Evolutionary conservation across 2,113 vertebrate species (phyloP).

Genomic region (Cnemophilus loriae): DNA sequence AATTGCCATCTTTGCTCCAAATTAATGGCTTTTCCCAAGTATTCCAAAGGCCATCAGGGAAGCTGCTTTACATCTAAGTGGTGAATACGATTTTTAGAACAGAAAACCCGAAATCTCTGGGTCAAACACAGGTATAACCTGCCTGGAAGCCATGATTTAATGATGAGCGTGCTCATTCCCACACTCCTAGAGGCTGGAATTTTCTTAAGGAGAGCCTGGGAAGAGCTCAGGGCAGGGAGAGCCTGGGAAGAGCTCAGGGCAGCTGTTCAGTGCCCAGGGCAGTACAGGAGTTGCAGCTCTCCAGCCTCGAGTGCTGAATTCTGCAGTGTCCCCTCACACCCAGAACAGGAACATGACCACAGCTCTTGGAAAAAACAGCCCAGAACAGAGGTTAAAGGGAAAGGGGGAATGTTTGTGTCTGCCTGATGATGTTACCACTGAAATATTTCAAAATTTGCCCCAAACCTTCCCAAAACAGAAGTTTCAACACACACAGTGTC

Average conservation of each 20-base stretch:
- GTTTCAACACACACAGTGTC: neutral
- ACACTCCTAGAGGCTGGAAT: neutral
- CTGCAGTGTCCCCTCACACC: rapidly evolving
- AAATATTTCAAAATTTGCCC: neutral
- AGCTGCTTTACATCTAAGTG: neutral
- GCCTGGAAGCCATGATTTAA: neutral
- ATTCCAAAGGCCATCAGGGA: neutral
- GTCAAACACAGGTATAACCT: neutral
- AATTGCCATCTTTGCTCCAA: neutral
- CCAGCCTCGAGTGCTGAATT: rapidly evolving
- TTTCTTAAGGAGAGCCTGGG: neutral
- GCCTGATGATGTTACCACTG: neutral
- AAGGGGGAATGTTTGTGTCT: neutral
- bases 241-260: neutral
- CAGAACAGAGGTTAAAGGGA: rapidly evolving
- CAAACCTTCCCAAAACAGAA: neutral
- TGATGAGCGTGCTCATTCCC: rapidly evolving
- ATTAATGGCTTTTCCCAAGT: neutral
- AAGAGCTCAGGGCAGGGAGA: neutral
- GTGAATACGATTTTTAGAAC: neutral
- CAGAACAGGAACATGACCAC: rapidly evolving
- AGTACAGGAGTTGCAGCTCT: neutral
- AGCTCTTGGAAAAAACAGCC: neutral
- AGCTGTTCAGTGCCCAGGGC: neutral
- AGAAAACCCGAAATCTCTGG: rapidly evolving